Percentiles rank a stretch among this genome's conserved stretches.
Conservation (phyloP, 1,140 invertebrate genomes). For the Lordiphosa clarofinis region DNA sequence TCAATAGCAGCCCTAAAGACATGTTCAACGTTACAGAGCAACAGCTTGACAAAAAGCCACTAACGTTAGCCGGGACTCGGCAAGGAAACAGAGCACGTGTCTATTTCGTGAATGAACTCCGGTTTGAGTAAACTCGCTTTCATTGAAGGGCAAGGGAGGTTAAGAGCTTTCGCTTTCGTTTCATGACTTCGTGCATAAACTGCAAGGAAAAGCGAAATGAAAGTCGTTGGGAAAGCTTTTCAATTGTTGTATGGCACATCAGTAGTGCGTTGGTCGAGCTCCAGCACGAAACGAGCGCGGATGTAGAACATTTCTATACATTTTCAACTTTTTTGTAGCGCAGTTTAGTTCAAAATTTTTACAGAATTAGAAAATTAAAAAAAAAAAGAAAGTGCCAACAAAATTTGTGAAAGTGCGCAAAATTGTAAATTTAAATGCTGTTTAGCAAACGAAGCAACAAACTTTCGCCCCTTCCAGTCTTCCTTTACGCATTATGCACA, state of each 20-base stretch:
- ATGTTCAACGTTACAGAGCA: slow-evolving; percentile 16
- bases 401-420: no score
- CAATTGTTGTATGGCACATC: slow-evolving; percentile 30
- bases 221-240: slow-evolving; percentile 36
- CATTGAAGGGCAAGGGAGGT: not conserved
- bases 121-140: slow-evolving; percentile 10
- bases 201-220: slow-evolving; percentile 43
- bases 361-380: not conserved
- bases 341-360: slow-evolving; percentile 5
- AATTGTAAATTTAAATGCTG: not conserved
- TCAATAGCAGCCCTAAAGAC: not conserved
- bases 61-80: slow-evolving; percentile 30
- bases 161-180: slow-evolving; percentile 51
- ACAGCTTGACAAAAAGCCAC: slow-evolving; percentile 30
- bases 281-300: slow-evolving; percentile 48
- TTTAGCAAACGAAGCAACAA: slow-evolving; percentile 15
- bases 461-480: slow-evolving; percentile 18
- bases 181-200: slow-evolving; percentile 25
- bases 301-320: slow-evolving; percentile 16
- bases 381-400: slow-evolving; percentile 18
- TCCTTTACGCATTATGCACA: slow-evolving; percentile 47
- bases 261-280: slow-evolving; percentile 65
- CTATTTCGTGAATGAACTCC: slow-evolving; percentile 53
- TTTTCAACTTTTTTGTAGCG: not conserved
- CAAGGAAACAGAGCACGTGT: slow-evolving; percentile 39